Evolutionary conservation across 2,888 invertebrate species (phyloP).

Genomic region (Eucera pruinosa): DNA sequence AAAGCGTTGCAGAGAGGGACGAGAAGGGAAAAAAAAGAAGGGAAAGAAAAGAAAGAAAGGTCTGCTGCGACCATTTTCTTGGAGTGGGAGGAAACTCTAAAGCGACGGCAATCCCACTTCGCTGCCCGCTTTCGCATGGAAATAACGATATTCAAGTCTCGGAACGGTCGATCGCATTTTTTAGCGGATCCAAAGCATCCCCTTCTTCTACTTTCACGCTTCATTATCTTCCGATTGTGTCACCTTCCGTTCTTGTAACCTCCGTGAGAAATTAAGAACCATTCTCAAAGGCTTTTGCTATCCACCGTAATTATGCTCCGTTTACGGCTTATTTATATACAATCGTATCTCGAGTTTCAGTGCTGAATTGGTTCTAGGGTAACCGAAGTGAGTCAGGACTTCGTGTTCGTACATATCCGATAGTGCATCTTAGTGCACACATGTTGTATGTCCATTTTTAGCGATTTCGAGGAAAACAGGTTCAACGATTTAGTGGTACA

Average conservation of each 20-base stretch:
- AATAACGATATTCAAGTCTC: constrained; percentile 41
- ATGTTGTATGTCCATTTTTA: no score
- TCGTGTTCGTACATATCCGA: no score
- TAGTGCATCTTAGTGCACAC: no score
- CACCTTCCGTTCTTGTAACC: constrained; percentile 26
- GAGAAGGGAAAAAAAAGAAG: not conserved
- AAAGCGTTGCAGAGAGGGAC: not conserved
- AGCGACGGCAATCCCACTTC: constrained; percentile 18
- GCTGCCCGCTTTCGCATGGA: constrained; percentile 52
- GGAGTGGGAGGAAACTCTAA: constrained; percentile 31
- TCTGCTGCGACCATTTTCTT: constrained; percentile 34
- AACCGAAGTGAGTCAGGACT: no score
- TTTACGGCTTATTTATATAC: not conserved
- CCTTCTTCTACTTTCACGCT: constrained; percentile 22
- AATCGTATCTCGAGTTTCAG: no score
- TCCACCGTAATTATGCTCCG: not conserved
- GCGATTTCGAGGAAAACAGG: no score
- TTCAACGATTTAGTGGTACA: no score
- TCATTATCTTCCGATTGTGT: constrained; percentile 51
- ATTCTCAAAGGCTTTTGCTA: constrained; percentile 1
- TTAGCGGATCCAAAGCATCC: constrained; percentile 20
- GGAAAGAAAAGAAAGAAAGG: constrained; percentile 24
- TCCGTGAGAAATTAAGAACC: constrained; percentile 19
- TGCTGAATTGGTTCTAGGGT: no score
- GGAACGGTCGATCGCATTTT: constrained; percentile 54